Evolutionary conservation across 2,888 invertebrate species (phyloP), one percentile per base, ranked within the genome.

Genomic region (Oeneis ivallda): DNA sequence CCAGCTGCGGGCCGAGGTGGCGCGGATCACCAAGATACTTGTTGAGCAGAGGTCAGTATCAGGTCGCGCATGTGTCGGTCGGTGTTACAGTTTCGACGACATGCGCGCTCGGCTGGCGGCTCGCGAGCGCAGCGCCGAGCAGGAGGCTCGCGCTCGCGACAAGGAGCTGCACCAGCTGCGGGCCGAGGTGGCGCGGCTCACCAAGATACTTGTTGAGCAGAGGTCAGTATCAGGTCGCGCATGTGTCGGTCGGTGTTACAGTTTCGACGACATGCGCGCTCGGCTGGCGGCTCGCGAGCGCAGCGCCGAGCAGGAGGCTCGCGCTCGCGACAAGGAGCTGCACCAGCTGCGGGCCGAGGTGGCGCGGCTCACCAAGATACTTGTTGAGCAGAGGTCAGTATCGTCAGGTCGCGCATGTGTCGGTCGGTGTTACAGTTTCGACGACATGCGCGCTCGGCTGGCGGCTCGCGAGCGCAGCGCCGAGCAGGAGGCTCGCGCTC

Each of bases 221-320:
- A 43, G 43, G n/a, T 17, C 7, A 47, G 7, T 15, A n/a, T n/a
- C n/a, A n/a, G n/a, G n/a, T n/a, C n/a, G n/a, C n/a, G n/a, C n/a
- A n/a, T n/a, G n/a, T n/a, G n/a, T n/a, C n/a, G n/a, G n/a, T n/a
- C n/a, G 13, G 6, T 41, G 6, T 47, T 45, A 5, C 73, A 92
- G 92, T 73, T 92, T 92, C 74, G 92, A 92, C 72, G 92, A 92
- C 75, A 88, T 92, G 79, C 86, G 92, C 39, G 82, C 82, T 0
- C 79, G 85, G 0, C 76, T 92, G 13, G 66, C 83, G 0, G 74
- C 81, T 0, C 78, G 84, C 5, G 92, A 92, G 68, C 79, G 80
- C 1, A 63, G 76, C 0, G 80, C 89, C 0, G 89, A 87, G 45
- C 83, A 85, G 49, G 89, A 89, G 9, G 72, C 84, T 0, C 78